Base-by-base conservation (phyloP, 2,888 invertebrate genomes). In the Chaetoderma sp. region DNA sequence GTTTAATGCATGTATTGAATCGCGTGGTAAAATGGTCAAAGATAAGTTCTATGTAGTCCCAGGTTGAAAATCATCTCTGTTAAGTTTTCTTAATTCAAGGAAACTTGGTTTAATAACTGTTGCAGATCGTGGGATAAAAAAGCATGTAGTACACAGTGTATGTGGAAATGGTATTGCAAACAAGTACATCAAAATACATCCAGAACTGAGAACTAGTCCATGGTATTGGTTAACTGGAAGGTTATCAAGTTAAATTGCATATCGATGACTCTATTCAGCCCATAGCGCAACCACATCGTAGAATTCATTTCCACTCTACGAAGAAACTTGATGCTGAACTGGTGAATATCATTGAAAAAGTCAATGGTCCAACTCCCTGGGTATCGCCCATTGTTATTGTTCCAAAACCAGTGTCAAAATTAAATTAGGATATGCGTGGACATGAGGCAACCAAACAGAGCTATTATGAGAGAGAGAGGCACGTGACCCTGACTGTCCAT, bases 341-440 rank as follows among this genome's bases (percentile, higher is more conserved):
- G n/a, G 32, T 63, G 0, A 68, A 71, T 21, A 60, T 68, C 2
- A 68, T 70, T 50, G 66, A 67, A 47, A 25, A 65, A 61, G 70
- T 74, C 25, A 4, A 66, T 52, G 70, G 67, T 25, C 71, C 74
- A 32, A 75, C 76, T 33, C 71, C 74, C n/a, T 77, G 74, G 76
- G 67, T 78, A 5, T 66, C 50, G 8, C 58, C 63, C 28, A 28
- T 47, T 10, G 4, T 47, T 2, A 27, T 5, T 28, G 67, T 66
- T 4, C 33, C 72, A 1, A 69, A 69, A 32, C 75, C 75, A 39
- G 61, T 65, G 45, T 50, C 60, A 10, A 61, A 62, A 49, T 59
- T 59, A 62, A 49, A 60, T 77, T n/a, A 50, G 78, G 28, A 49
- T 79, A 27, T 74, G 73, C 56, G 66, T 75, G 0, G 76, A 77